phyloP scores from a whole-genome alignment of 2,113 vertebrate genomes.

The Mionectes macconnelli region DNA sequence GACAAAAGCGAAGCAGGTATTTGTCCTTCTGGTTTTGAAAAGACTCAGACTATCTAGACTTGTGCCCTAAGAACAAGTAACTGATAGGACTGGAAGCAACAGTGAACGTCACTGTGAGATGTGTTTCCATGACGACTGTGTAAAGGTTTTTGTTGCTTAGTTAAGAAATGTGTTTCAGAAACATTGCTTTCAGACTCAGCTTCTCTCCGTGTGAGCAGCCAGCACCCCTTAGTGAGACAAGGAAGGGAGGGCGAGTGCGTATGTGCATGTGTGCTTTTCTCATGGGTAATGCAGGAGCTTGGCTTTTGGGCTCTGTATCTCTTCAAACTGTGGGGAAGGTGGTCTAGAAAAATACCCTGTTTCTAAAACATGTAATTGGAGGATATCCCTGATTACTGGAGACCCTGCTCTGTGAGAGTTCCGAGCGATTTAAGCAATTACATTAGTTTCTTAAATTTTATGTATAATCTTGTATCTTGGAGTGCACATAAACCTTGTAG shows the following conservation, averaged over 20 bases:
- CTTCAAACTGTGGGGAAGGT: not conserved
- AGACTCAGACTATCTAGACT: not conserved
- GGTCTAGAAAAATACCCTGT: not conserved
- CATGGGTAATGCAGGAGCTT: not conserved
- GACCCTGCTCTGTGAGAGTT: not conserved
- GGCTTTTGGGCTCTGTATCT: not conserved
- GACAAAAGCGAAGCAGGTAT: constrained; percentile 81
- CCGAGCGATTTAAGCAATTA: not conserved
- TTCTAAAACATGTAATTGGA: not conserved
- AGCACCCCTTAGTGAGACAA: not conserved
- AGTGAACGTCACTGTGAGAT: not conserved
- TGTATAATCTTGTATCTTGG: not conserved
- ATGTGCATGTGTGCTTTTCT: not conserved
- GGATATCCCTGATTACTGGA: not conserved
- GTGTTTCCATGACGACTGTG: not conserved
- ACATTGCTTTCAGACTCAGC: not conserved
- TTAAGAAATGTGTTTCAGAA: not conserved
- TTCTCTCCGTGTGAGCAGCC: not conserved
- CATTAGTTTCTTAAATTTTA: not conserved
- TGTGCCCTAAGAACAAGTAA: not conserved
- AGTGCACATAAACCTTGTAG: not conserved
- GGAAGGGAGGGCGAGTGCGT: not conserved
- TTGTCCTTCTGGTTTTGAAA: constrained; percentile 47
- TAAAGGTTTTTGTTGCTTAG: not conserved
- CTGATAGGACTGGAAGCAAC: not conserved